Base-by-base conservation (phyloP, 1,140 invertebrate genomes). In the Sitodiplosis mosellana region DNA sequence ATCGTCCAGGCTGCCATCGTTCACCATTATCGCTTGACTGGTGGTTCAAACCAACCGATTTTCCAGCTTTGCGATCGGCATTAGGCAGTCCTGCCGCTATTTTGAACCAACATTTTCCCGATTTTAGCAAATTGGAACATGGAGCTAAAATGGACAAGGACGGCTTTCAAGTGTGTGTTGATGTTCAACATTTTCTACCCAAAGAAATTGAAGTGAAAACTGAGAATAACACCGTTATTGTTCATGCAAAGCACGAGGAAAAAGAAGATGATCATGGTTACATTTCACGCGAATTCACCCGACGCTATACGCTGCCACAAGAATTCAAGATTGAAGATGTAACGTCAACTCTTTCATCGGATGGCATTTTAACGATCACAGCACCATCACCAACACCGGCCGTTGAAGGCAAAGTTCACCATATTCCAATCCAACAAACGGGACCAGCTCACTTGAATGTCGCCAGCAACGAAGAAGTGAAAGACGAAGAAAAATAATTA, bases 201-300 rank as follows among this genome's bases (percentile, higher is more conserved):
- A 74, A 85, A 47, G 83, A 88, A 63, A 75, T 88, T 21, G 74
- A 68, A 18, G 81, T 87, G 0, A 86, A 82, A 59, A 80, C 79
- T 10, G 68, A 77, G 10, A 79, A 83, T 51, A 74, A 78, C 21
- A 72, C 69, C 47, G 68, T 84, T 5, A 69, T 80, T 7, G 68
- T 85, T 7, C 70, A 77, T 60, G 81, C 74, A 0, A 80, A 79
- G 58, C 80, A 83, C 53, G 78, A 83, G 51, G 77, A 82, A 53
- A 76, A 72, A 50, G 55, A 70, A 49, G 80, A 82, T 53, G 71
- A 77, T 4, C 77, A 81, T 60, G 71, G 72, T 3, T 67, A 61
- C 34, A 65, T 74, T 38, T 71, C 69, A 0, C 67, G 83, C 6
- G 77, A 84, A 49, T 87, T 87, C 53, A 67, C 75, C 5, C 62